phyloP scores from a whole-genome alignment of 2,888 invertebrate genomes.

The Sminthurides aquaticus region DNA sequence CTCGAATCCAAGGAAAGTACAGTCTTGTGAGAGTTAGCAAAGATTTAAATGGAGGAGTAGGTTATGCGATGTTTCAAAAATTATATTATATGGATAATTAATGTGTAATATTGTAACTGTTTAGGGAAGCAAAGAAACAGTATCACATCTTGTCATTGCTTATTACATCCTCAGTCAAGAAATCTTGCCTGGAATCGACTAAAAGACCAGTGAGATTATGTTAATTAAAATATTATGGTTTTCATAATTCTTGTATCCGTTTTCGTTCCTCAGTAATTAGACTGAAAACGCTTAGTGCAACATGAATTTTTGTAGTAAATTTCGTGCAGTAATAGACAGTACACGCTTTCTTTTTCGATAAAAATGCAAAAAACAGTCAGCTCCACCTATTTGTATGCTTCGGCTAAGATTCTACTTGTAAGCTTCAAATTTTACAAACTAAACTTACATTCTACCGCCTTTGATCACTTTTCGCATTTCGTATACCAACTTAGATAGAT shows the following conservation, averaged over 20 bases:
- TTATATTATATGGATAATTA: slow-evolving; percentile 4
- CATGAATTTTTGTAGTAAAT: neutral
- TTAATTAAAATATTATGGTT: slow-evolving; percentile 5
- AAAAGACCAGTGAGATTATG: slow-evolving; percentile 25
- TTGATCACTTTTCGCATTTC: neutral
- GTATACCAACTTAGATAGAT: neutral
- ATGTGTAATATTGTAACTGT: neutral
- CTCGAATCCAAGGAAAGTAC: neutral
- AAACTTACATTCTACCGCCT: neutral
- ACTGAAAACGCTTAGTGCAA: neutral
- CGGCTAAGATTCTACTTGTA: too few relatives aligned
- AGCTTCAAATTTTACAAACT: too few relatives aligned
- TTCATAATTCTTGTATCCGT: slow-evolving; percentile 6
- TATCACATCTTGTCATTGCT: slow-evolving; percentile 24
- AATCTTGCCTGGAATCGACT: slow-evolving; percentile 27
- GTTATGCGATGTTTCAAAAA: slow-evolving; percentile 19
- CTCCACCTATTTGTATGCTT: too few relatives aligned
- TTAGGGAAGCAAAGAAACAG: slow-evolving; percentile 6
- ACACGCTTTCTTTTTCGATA: neutral
- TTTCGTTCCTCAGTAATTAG: neutral
- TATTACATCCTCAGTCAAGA: slow-evolving; percentile 20
- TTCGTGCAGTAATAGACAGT: neutral
- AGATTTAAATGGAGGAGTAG: neutral
- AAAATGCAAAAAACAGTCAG: too few relatives aligned
- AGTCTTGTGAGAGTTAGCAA: too few relatives aligned